phyloP scores from a whole-genome alignment of 2,113 vertebrate genomes.

The Dasyornis broadbenti region DNA sequence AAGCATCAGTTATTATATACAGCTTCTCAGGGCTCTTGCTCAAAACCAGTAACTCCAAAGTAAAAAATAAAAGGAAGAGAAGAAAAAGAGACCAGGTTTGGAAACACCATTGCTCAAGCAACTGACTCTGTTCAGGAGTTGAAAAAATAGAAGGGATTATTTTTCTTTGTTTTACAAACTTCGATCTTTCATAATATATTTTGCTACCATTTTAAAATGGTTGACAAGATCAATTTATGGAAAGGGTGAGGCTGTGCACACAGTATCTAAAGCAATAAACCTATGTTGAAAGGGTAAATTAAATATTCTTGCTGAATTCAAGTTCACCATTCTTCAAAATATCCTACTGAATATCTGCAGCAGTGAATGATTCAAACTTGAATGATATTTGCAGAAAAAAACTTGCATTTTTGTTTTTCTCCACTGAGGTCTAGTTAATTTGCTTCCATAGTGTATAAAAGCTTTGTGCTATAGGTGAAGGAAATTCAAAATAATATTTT shows the following conservation, averaged over 20 bases:
- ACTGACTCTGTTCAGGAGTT: neutral
- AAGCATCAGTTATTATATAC: neutral
- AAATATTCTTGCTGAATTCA: neutral
- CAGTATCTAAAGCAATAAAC: neutral
- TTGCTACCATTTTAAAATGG: neutral
- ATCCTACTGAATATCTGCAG: neutral
- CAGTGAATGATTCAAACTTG: neutral
- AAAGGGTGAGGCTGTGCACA: neutral
- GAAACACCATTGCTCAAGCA: fast-evolving
- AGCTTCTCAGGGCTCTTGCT: neutral
- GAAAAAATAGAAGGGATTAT: neutral
- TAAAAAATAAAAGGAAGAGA: neutral
- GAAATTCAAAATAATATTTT: neutral
- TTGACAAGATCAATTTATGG: neutral
- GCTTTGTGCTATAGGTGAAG: neutral
- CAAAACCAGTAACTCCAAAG: neutral
- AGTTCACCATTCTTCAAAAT: neutral
- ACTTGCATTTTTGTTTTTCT: neutral
- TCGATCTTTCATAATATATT: neutral
- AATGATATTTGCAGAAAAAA: neutral
- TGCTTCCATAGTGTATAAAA: fast-evolving
- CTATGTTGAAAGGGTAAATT: neutral
- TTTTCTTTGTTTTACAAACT: neutral
- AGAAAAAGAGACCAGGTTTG: neutral
- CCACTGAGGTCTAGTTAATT: neutral